Base-by-base conservation (phyloP, 2,888 invertebrate species). In the Coremacera marginata region DNA sequence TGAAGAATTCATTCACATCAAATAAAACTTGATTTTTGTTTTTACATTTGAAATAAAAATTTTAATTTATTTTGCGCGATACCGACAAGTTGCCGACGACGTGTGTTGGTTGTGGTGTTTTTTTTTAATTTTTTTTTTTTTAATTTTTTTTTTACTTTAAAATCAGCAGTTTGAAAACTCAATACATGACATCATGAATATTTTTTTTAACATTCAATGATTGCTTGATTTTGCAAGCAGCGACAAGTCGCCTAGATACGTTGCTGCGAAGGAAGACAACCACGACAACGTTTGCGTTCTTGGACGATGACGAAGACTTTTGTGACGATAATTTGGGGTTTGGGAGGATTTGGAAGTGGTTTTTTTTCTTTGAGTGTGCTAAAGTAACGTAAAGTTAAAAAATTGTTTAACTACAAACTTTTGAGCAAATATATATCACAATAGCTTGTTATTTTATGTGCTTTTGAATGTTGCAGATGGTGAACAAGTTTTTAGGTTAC, bases 351-450 rank as follows among this genome's bases (percentile, higher is more conserved):
- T 44, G 44, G 14, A 44, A 14, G 14, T 11, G 44, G 51, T 49
- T 16, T 37, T 19, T 62, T 62, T 25, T 22, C n/a, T 34, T n/a
- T 3, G 16, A 37, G 9, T 65, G 14, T 37, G 31, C 37, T 16
- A 16, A 55, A 55, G 22, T 31, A 31, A 31, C 22, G 7, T 19
- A 19, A 19, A 52, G n/a, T 52, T 52, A 5, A 5, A 52, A 52
- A 52, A 52, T n/a, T n/a, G n/a, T 51, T 19, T 16, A 25, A 19
- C 0, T 14, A 72, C 72, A 49, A 44, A 74, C 74, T 67, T 74
- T 74, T 74, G 67, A 74, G 74, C 74, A 74, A 74, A 67, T 49
- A 22, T 51, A 44, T 73, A 73, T 73, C 72, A 73, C 72, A 55
- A 74, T 67, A 52, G 5, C 16, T 72, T 72, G 34, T 14, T 51